Conservation (phyloP, 2,797 vertebrate species). For the Gorsachius magnificus region DNA sequence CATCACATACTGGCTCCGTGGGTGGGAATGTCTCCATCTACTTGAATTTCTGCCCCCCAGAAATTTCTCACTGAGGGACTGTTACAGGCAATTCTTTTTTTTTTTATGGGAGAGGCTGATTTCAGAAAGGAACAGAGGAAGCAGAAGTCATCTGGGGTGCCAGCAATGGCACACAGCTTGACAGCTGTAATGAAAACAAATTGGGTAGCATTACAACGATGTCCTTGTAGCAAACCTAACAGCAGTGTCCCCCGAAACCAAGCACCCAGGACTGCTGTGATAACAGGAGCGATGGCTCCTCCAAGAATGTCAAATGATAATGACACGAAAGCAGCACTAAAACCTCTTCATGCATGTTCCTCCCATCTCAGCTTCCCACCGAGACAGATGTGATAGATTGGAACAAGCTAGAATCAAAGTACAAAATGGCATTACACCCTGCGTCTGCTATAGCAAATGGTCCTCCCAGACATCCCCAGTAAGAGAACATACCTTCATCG, state of each 20-base stretch:
- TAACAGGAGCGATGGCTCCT: neutral
- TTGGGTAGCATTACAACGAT: fast-evolving
- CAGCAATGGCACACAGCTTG: fast-evolving
- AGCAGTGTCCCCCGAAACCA: fast-evolving
- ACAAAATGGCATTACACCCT: neutral
- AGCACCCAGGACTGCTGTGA: neutral
- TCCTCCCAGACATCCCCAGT: neutral
- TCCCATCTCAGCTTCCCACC: neutral
- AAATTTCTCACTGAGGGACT: neutral
- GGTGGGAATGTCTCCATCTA: neutral
- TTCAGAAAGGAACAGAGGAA: neutral
- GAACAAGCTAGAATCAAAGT: neutral
- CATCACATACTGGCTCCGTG: fast-evolving
- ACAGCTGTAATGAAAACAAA: neutral
- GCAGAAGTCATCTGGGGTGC: neutral
- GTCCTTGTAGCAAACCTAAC: neutral
- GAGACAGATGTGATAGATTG: neutral
- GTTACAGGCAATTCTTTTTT: neutral
- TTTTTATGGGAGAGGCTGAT: neutral
- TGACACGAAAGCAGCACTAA: neutral
- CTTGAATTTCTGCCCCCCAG: neutral
- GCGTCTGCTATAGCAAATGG: neutral
- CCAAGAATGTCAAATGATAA: neutral
- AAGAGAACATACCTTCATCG: neutral
- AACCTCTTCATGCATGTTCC: neutral